Percentiles rank a stretch among this genome's conserved stretches.
Conservation (phyloP, 2,888 invertebrate species). For the Ochlodes sylvanus region DNA sequence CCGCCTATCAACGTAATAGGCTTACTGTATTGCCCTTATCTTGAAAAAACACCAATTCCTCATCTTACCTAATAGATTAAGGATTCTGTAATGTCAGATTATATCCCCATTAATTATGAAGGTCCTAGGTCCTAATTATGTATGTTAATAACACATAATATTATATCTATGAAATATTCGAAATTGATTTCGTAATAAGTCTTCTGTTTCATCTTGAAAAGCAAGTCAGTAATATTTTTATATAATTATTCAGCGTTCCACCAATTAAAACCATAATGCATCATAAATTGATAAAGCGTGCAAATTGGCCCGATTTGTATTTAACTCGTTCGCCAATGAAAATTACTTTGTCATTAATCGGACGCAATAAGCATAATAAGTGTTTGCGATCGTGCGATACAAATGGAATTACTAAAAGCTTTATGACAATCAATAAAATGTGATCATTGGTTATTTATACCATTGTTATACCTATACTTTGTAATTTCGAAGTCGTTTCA, state of each 20-base stretch:
- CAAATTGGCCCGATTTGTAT: slow-evolving; percentile 36
- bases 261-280: slow-evolving; percentile 24
- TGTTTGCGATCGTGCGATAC: slow-evolving; percentile 18
- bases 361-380: slow-evolving; percentile 35
- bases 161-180: too few species aligned
- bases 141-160: too few species aligned
- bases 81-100: too few species aligned
- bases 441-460: background rate
- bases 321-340: slow-evolving; percentile 32
- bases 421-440: slow-evolving; percentile 12
- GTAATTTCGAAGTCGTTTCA: background rate
- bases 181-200: too few species aligned
- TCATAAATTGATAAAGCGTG: slow-evolving; percentile 28
- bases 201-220: too few species aligned
- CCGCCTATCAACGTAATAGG: too few species aligned
- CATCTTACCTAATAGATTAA: too few species aligned
- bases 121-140: too few species aligned
- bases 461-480: background rate
- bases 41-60: too few species aligned
- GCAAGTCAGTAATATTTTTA: too few species aligned
- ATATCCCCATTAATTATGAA: too few species aligned
- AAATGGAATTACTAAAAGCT: slow-evolving; percentile 17
- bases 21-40: too few species aligned
- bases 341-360: slow-evolving; percentile 38
- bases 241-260: background rate